Base-by-base conservation (phyloP, 2,888 invertebrate genomes). In the Ornithoptera priamus region DNA sequence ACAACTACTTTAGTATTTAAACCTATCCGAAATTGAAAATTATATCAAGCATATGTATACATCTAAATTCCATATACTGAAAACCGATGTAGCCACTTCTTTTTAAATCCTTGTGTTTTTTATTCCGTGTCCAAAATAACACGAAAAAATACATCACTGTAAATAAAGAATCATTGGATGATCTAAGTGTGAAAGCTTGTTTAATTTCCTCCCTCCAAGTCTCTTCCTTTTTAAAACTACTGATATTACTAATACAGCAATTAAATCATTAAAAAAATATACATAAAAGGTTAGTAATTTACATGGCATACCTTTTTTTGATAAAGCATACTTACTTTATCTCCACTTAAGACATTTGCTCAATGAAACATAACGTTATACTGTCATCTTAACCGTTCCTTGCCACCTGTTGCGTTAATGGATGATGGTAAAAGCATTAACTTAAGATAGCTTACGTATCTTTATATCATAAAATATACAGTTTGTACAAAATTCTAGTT, bases 81-180 rank as follows among this genome's bases (percentile, higher is more conserved):
- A 50, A 50, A 50, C 50, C 15, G 50, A 17, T 50, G 50, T 50
- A 18, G 17, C 50, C 15, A 50, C 4, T 50, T 50, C 15, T 62
- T 62, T 62, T n/a, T 15, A 6, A 62, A 88, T 87, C 88, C 86
- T 88, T 65, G 8, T 87, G 84, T 84, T 76, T 85, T 85, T 87
- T 86, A 83, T 84, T 88, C 87, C 84, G 87, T 86, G 79, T 81
- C 81, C 79, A 77, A 83, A 39, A 76, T 85, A 83, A 84, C 84
- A 17, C 81, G 77, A 79, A 80, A 76, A 72, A 68, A 82, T 30
- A 2, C 85, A 85, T 85, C 88, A 90, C 85, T 86, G 80, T 92
- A 92, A 92, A 92, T 92, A 92, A 92, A 92, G 80, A 87, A 81
- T 88, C 90, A 90, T 91, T 88, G 89, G 89, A 90, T 88, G 88